Evolutionary conservation across 2,888 invertebrate species (phyloP).

Genomic region (Volucella inanis): DNA sequence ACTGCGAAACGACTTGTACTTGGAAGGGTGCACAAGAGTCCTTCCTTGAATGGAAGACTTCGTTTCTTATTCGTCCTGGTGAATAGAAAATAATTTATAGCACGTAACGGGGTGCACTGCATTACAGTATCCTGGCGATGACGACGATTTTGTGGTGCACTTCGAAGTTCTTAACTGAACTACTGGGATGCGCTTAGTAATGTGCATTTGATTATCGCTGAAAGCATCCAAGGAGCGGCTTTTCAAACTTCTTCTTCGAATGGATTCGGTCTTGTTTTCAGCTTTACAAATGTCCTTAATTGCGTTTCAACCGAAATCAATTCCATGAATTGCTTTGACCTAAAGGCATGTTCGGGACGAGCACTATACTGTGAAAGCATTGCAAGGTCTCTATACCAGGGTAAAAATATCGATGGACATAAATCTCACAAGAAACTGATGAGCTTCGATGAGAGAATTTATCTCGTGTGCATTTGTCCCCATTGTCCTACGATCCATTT

Average conservation of each 20-base stretch:
- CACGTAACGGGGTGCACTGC: conserved; percentile 19
- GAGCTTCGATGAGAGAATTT: conserved; percentile 46
- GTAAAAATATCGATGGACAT: conserved; percentile 28
- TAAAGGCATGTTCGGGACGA: background rate
- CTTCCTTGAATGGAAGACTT: conserved; percentile 2
- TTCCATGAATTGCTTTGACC: conserved; percentile 7
- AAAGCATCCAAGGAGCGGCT: background rate
- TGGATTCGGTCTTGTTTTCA: background rate
- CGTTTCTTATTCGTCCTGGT: background rate
- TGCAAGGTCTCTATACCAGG: background rate
- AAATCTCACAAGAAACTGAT: conserved; percentile 60
- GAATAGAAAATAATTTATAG: conserved; percentile 48
- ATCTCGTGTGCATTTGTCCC: conserved; percentile 32
- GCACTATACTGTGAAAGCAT: background rate
- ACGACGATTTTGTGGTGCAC: background rate
- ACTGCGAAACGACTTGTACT: background rate
- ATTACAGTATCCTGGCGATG: conserved; percentile 3
- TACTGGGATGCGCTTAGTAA: conserved; percentile 14
- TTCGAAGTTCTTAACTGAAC: background rate
- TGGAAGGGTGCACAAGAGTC: background rate
- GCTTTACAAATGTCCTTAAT: conserved; percentile 7
- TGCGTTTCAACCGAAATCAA: conserved; percentile 42
- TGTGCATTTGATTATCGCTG: conserved; percentile 24
- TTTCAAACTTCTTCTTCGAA: background rate
- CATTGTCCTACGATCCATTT: conserved; percentile 18